Evolutionary conservation across 2,888 invertebrate species (phyloP), one percentile per base, ranked within the genome.

Genomic region (Caenorhabditis sp.): DNA sequence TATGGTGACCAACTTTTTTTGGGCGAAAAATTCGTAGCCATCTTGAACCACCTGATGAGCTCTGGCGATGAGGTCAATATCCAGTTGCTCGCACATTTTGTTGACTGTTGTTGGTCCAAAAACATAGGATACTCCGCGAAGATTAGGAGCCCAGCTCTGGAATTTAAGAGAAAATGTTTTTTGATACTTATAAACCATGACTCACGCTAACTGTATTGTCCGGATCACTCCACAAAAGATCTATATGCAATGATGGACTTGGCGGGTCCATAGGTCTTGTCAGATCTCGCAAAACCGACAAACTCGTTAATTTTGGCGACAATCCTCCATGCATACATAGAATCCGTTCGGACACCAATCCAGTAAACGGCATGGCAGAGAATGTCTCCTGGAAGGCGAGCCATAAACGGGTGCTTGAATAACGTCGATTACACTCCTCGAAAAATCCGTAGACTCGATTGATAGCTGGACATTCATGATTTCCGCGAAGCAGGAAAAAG

Each of bases 1-100:
- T 27, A 82, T 82, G 10, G 82, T 82, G 10, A 78, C 78, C 53
- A 84, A 65, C 60, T 80, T 81, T 49, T 81, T 80, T 56, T 83
- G 78, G 17, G 82, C 82, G 83, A 91, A 91, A 85, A 91, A 91
- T 85, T 91, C 90, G 86, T 91, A 91, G n/a, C 91, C 91, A 86
- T 90, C 91, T 84, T 91, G 90, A 14, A 91, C 90, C 52, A 90
- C 89, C 89, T 84, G 84, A 69, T 84, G 84, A 27, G 84, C 84
- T 36, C 84, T 56, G 14, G 83, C 84, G n/a, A 84, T 78, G 52
- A 84, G 50, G 61, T 83, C 83, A 38, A 84, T 80, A 59, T 82
- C 81, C 50, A 84, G 63, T 8, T 63, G 38, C 49, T 72, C 58
- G 31, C 67, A 62, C 25, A 68, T 62, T 26, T 74, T 62, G 20